Percentiles rank a stretch among this genome's conserved stretches.
phyloP scores from a whole-genome alignment of 2,888 invertebrate species.

The Melipona beecheii region DNA sequence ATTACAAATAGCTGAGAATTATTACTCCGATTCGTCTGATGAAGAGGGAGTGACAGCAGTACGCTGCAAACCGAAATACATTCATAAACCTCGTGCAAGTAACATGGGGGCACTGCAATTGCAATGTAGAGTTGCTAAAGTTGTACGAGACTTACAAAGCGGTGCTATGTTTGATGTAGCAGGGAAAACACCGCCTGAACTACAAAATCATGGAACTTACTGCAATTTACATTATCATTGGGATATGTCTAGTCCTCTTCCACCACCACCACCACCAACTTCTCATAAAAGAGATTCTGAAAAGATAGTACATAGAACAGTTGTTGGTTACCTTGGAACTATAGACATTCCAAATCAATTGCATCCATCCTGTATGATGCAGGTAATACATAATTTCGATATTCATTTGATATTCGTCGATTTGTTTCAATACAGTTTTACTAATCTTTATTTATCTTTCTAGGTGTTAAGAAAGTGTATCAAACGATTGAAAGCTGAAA shows the following conservation, averaged over 20 bases:
- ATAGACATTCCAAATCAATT: slow-evolving; percentile 97
- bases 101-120: slow-evolving; percentile 74
- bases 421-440: neutral
- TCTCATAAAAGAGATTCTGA: slow-evolving; percentile 81
- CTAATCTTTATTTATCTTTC: slow-evolving; percentile 39
- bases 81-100: slow-evolving; percentile 84
- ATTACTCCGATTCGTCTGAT: slow-evolving; percentile 94
- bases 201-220: slow-evolving; percentile 77
- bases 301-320: slow-evolving; percentile 90
- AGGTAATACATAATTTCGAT: slow-evolving; percentile 77
- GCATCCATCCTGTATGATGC: slow-evolving; percentile 89
- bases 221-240: slow-evolving; percentile 80
- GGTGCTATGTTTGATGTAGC: slow-evolving; percentile 85
- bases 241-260: slow-evolving; percentile 82
- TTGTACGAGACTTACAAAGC: slow-evolving; percentile 85
- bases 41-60: slow-evolving; percentile 88
- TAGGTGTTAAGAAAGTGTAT: slow-evolving; percentile 94
- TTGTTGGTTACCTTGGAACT: slow-evolving; percentile 97
- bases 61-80: slow-evolving; percentile 87
- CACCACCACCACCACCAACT: slow-evolving; percentile 82
- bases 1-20: slow-evolving; percentile 94
- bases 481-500: slow-evolving; percentile 93
- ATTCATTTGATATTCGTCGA: neutral
- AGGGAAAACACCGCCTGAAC: slow-evolving; percentile 65
- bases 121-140: slow-evolving; percentile 85